These are phyloP conservation scores for Artibeus lituratus DNA, from an alignment of 2,797 vertebrate species.

Conservation along the genomic window DNA sequence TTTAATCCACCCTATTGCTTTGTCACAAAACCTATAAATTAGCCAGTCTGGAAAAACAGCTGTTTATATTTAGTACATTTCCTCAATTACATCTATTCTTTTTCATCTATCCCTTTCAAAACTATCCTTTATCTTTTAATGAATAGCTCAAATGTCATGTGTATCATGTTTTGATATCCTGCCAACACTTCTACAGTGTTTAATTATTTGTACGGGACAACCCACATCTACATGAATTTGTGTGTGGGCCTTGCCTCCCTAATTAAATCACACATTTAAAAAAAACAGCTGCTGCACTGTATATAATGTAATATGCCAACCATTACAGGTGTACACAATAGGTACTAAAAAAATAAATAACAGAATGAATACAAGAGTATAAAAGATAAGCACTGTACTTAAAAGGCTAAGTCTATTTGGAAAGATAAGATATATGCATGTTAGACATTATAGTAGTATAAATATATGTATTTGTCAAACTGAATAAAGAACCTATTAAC, in stretches of 20 bases:
- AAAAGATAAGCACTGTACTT: neutral
- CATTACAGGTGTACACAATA: neutral
- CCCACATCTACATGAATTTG: neutral
- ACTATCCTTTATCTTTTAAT: neutral
- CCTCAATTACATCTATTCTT: neutral
- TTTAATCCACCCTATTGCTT: neutral
- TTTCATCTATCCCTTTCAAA: neutral
- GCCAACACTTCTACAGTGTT: neutral
- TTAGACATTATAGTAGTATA: neutral
- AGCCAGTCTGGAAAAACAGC: neutral
- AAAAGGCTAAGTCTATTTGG: neutral
- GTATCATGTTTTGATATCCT: neutral
- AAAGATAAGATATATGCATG: constrained; percentile 1
- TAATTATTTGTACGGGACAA: neutral
- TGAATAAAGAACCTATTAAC: neutral
- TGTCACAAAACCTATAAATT: neutral
- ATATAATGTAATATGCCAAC: neutral
- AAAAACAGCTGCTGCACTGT: neutral
- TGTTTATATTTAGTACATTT: neutral
- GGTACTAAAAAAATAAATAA: neutral
- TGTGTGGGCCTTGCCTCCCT: neutral
- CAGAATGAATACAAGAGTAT: neutral
- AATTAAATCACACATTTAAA: neutral
- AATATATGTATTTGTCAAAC: neutral
- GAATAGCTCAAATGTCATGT: neutral